These are phyloP conservation scores for Clarias platycephalus DNA, from an alignment of 2,797 vertebrate species.

Conservation along the genomic window DNA sequence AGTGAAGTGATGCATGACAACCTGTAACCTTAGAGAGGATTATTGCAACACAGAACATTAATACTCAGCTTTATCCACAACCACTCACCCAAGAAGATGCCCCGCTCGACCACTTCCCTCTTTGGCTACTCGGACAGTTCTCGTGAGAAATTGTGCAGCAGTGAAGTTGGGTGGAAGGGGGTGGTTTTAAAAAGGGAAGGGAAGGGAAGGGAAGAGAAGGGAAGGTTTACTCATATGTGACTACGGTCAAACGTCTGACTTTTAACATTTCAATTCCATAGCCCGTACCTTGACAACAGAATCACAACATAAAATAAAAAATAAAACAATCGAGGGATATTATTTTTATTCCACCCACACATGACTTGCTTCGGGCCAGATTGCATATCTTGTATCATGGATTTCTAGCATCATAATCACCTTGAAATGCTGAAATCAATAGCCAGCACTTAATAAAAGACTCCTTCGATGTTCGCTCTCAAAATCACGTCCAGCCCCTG, in stretches of 20 bases:
- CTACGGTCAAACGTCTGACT: conserved; percentile 27
- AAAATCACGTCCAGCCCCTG: conserved; percentile 53
- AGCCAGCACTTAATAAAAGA: conserved; percentile 50
- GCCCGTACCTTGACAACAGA: conserved; percentile 55
- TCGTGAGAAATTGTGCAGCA: conserved; percentile 49
- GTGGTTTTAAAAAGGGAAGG: background rate
- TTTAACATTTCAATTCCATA: conserved; percentile 50
- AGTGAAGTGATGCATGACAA: conserved; percentile 43
- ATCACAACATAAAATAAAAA: conserved; percentile 26
- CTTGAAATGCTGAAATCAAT: conserved; percentile 1
- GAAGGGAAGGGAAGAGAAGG: background rate
- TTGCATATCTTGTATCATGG: conserved; percentile 68
- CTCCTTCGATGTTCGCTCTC: conserved; percentile 13
- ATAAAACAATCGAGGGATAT: conserved; percentile 26
- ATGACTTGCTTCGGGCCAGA: conserved; percentile 63
- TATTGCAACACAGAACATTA: conserved; percentile 38
- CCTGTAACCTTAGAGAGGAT: conserved; percentile 35
- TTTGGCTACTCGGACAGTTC: conserved; percentile 37
- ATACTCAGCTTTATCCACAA: conserved; percentile 27
- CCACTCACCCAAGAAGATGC: conserved; percentile 45
- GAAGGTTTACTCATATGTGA: conserved; percentile 16
- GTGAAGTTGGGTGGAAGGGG: background rate
- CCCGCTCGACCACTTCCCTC: conserved; percentile 24
- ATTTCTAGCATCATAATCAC: conserved; percentile 59
- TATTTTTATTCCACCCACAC: conserved; percentile 64